Base-by-base conservation (phyloP, 2,113 vertebrate genomes). In the Lepidothrix coronata region DNA sequence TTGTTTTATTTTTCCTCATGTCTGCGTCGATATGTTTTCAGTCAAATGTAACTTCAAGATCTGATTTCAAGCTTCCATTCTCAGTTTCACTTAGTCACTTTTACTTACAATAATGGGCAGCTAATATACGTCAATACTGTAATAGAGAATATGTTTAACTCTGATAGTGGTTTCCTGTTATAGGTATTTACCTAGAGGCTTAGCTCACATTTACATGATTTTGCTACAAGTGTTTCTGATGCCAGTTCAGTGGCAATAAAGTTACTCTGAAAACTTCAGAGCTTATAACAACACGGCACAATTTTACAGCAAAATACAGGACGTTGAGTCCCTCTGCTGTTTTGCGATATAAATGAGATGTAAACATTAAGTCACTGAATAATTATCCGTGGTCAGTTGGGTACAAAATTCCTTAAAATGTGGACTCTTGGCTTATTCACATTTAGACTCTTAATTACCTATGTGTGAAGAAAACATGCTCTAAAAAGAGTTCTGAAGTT, bases 111-210 rank as follows among this genome's bases (percentile, higher is more conserved):
- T 91, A 89, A 65, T 10, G 24, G 37, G 44, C 37, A 55, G 61
- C 55, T 90, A 87, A 76, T 85, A 62, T 41, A 83, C 96, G 28
- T 74, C 71, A 58, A 33, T 59, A 82, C 58, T 25, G 33, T 86
- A 95, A 61, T 9, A 55, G 20, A 77, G 71, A 52, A 61, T 66
- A 68, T 75, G n/a, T 96, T 96, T 94, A 82, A 92, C 82, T 12
- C 49, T 68, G 33, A 67, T 33, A 70, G 55, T 70, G 46, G 51
- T 86, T 83, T 92, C 77, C 63, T 91, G 89, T 88, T 49, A 21
- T 49, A 81, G n/a, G 48, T 83, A 14, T 48, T 79, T 88, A 62
- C n/a, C 24, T 44, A 85, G n/a, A 65, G 43, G 48, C 68, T 80
- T 95, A 72, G 43, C 39, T 81, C 35, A 49, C 11, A 8, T 94